Evolutionary conservation across 2,113 vertebrate species (phyloP).

Genomic region (Chlorocebus sabaeus): DNA sequence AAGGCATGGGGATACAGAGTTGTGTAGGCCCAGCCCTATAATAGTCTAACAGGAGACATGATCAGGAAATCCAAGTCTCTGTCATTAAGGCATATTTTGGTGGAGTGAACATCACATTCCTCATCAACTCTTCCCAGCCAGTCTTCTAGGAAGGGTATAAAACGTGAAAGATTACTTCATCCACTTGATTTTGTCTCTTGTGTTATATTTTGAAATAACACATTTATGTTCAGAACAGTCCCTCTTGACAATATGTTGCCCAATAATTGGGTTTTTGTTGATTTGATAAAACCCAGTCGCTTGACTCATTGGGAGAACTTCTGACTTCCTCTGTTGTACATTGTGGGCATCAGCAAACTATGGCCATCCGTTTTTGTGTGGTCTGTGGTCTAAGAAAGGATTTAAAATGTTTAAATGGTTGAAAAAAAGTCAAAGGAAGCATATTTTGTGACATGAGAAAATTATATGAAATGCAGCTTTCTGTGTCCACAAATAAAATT

Average conservation of each 20-base stretch:
- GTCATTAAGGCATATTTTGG: neutral
- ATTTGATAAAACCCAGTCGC: slow-evolving; percentile 32
- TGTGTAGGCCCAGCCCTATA: neutral
- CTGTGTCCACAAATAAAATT: slow-evolving; percentile 67
- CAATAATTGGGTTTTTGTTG: slow-evolving; percentile 35
- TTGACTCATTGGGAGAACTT: slow-evolving; percentile 15
- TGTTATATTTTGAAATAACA: neutral
- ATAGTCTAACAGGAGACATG: neutral
- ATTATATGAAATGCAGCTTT: slow-evolving; percentile 54
- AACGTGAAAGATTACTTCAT: neutral
- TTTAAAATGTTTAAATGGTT: slow-evolving; percentile 47
- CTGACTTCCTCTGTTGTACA: slow-evolving; percentile 12
- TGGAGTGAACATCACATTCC: fast-evolving
- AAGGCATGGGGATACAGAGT: neutral
- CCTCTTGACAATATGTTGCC: neutral
- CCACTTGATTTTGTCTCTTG: neutral
- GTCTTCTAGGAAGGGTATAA: neutral
- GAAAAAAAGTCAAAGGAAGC: slow-evolving; percentile 23
- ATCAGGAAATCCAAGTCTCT: neutral
- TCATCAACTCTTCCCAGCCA: neutral
- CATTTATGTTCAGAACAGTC: neutral
- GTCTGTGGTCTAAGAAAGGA: neutral
- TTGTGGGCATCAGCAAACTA: slow-evolving; percentile 32
- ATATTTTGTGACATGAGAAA: slow-evolving; percentile 41
- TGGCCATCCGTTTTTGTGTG: slow-evolving; percentile 48